Conservation (phyloP, 37 sponge, comb jelly and placozoan genomes). For the Ianthella basta region DNA sequence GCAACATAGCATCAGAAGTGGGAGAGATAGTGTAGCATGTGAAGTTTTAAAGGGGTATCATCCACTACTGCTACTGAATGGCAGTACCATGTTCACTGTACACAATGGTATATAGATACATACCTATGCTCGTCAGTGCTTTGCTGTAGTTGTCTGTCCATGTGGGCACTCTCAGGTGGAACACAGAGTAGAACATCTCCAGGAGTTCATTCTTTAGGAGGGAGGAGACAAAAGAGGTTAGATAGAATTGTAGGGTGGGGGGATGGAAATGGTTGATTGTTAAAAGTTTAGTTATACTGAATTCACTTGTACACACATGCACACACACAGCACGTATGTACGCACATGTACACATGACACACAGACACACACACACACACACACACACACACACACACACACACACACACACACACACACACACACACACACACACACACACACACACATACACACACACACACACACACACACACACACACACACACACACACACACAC, state of each 20-base stretch:
- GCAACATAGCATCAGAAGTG: no score
- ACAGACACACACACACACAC: conserved; percentile 44
- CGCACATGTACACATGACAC: no score
- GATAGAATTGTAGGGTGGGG: not conserved
- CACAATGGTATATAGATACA: conserved; percentile 13
- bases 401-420: conserved; percentile 40
- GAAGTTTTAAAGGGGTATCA: no score
- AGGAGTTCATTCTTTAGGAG: conserved; percentile 62
- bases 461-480: not conserved
- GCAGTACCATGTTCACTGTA: no score
- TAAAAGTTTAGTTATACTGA: not conserved
- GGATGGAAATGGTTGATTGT: not conserved
- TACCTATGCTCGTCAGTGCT: conserved; percentile 67
- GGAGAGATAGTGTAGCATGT: no score
- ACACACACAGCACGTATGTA: no score
- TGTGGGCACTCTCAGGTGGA: conserved; percentile 79
- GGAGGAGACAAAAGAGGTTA: not conserved
- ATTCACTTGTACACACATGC: not conserved
- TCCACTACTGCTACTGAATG: no score
- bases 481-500: not conserved
- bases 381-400: no score
- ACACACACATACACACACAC: not conserved
- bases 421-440: not conserved
- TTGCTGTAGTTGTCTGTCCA: conserved; percentile 68
- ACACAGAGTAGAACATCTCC: conserved; percentile 72